Evolutionary conservation across 2,113 vertebrate genomes (phyloP), one percentile per base, ranked within the genome.

Genomic region (Siniperca knerii): DNA sequence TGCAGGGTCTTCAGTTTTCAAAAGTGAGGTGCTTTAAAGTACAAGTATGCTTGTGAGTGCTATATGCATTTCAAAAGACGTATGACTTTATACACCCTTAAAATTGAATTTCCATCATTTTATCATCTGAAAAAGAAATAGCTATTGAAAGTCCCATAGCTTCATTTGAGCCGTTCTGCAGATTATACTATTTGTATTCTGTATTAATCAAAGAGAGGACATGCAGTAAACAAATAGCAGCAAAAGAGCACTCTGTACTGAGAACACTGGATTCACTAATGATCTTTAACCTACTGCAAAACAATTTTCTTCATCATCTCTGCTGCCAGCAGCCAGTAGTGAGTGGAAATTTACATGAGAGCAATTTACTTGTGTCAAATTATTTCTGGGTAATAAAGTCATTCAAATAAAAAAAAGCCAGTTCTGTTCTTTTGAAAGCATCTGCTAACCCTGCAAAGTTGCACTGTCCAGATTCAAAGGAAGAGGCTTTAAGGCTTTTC

Each of bases 301-400:
- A 69, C 20, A 44, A 8, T 69, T 48, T 48, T 50, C 6, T 60
- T 61, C 42, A 40, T n/a, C 21, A 54, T 29, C 20, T 79, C 65
- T 21, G 25, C 64, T 21, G 46, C 23, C 23, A 61, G 75, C 67
- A 37, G 75, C 82, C 21, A 66, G 20, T 8, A 18, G 25, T 15
- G 50, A 65, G 4, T 42, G 25, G 10, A 33, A n/a, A 23, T 23
- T 29, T 21, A 21, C 13, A 48, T 9, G 16, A 44, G 12, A 37
- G n/a, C 25, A 23, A 42, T 33, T 61, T 35, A 57, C 23, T n/a
- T 11, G 54, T 37, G 44, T 64, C 46, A 37, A 6, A 69, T 52
- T 50, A 76, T 52, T 48, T 52, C 60, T 40, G 29, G 29, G 29
- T 76, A 64, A 76, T 76, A 6, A 61, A 61, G 40, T 37, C 4